Percentiles rank a stretch among this genome's conserved stretches.
phyloP scores from a whole-genome alignment of 2,797 vertebrate genomes.

The Hippoglossus hippoglossus region DNA sequence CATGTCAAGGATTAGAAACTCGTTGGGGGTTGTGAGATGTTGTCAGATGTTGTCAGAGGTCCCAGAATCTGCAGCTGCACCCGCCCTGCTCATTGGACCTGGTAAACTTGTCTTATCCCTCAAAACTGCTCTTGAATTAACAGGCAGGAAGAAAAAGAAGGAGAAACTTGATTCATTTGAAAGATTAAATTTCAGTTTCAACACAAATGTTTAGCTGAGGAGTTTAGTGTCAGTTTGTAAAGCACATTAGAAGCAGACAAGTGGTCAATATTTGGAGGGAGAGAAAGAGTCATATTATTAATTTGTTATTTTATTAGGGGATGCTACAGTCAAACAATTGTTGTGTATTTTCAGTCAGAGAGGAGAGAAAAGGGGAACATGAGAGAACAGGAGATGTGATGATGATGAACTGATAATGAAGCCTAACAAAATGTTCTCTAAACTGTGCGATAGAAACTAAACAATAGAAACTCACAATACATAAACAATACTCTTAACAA shows the following conservation, averaged over 20 bases:
- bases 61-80: constrained; percentile 19
- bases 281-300: not conserved
- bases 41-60: constrained; percentile 37
- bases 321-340: too few species aligned
- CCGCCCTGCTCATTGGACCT: constrained; percentile 26
- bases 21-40: constrained; percentile 32
- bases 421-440: not conserved
- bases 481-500: not conserved
- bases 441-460: too few species aligned
- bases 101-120: constrained; percentile 16
- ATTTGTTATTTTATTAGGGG: not conserved
- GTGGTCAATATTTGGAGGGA: not conserved
- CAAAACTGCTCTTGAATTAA: not conserved
- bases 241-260: not conserved
- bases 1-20: constrained; percentile 39
- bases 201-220: constrained; percentile 1
- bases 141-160: not conserved
- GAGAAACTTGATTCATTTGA: not conserved
- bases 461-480: not conserved
- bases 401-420: too few species aligned
- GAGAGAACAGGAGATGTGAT: not conserved
- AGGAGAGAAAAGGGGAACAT: too few species aligned
- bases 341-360: not conserved
- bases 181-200: constrained; percentile 12
- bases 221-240: constrained; percentile 2